Evolutionary conservation across 2,888 invertebrate species (phyloP), one percentile per base, ranked within the genome.

Genomic region (Bembecia ichneumoniformis): DNA sequence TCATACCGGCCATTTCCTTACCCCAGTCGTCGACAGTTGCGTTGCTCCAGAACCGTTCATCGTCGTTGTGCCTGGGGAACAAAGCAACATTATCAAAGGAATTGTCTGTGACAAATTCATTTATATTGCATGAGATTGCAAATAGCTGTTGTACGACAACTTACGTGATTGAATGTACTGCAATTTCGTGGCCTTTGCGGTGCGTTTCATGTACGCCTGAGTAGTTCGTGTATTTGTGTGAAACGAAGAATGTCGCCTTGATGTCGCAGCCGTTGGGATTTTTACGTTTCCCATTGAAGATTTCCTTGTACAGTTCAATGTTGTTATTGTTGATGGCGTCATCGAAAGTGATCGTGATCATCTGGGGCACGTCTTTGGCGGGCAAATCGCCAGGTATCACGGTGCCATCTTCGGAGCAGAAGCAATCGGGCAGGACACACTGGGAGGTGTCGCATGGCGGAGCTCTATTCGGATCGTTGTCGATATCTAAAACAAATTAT

Each of bases 261-360:
- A 97, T 96, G 75, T 96, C 94, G 77, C 96, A 97, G 54, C 96
- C 96, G 72, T 97, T 97, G 48, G 96, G 96, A 72, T 97, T 97
- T 79, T 94, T 95, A 57, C 96, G 91, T 65, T 94, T 93, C 52
- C 93, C 92, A 76, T 93, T 95, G 86, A 97, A 96, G 57, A 97
- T 96, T 68, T 96, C 96, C 76, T 95, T 95, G 90, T 96, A 97
- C 48, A 97, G 86, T 64, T 95, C 96, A 72, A 96, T 96, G 82
- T 97, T 97, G 86, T 97, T 96, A 82, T 96, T 96, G 80, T 97
- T 97, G 80, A 97, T 95, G 68, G 96, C 96, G 68, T 96, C 96
- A 71, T 97, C 96, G 74, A 97, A 97, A 48, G 96, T 96, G 71
- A 97, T 94, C 51, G 95, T 96, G 70, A 97, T 93, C 96, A 96